phyloP scores from a whole-genome alignment of 1,140 invertebrate genomes.

The Eciton burchellii region DNA sequence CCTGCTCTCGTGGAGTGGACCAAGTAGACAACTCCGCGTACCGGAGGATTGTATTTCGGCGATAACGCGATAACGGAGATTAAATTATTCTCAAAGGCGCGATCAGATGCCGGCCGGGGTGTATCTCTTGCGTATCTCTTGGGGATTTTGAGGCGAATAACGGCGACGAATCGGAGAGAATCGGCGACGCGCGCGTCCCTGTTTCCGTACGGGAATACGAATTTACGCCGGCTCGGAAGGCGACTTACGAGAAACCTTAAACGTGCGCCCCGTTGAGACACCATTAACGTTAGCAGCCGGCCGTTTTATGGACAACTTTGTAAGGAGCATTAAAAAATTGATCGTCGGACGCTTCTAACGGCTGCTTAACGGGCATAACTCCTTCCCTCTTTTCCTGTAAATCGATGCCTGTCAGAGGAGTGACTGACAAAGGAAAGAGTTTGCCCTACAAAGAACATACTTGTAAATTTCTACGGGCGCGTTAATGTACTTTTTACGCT shows the following conservation, averaged over 20 bases:
- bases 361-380: constrained; percentile 68
- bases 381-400: constrained; percentile 57
- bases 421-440: constrained; percentile 61
- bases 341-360: constrained; percentile 59
- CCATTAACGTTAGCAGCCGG: constrained; percentile 66
- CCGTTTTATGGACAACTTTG: constrained; percentile 71
- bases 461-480: constrained; percentile 72
- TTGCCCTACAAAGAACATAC: constrained; percentile 68
- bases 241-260: constrained; percentile 62
- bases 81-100: not conserved
- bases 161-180: constrained; percentile 1
- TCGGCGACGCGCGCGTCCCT: not conserved
- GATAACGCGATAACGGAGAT: not conserved
- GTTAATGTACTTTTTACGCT: constrained; percentile 74
- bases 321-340: constrained; percentile 68
- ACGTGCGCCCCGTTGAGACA: constrained; percentile 55
- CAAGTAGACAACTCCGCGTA: not conserved
- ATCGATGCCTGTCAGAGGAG: constrained; percentile 68
- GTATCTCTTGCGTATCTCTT: not conserved
- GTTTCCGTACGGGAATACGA: constrained; percentile 39
- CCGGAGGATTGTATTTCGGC: constrained; percentile 8
- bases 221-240: constrained; percentile 37
- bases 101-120: not conserved
- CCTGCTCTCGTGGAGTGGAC: not conserved
- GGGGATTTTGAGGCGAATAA: not conserved